These are phyloP conservation scores for Triplophysa rosa DNA, from an alignment of 2,113 vertebrate genomes.

Conservation along the genomic window DNA sequence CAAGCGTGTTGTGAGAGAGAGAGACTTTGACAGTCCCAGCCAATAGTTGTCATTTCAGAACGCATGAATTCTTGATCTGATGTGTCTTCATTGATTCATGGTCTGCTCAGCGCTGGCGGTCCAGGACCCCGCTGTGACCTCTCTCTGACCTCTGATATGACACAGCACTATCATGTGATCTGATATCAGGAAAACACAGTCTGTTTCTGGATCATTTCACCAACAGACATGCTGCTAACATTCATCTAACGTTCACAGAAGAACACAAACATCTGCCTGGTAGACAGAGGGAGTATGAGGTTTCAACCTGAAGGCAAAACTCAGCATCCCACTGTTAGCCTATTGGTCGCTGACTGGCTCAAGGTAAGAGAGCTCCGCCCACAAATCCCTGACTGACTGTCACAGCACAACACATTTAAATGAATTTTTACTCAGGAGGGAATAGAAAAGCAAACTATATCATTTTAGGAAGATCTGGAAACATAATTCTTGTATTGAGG, in stretches of 20 bases:
- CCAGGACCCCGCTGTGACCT: constrained; percentile 70
- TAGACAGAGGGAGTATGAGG: too few species aligned
- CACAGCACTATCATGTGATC: constrained; percentile 61
- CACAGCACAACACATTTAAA: too few species aligned
- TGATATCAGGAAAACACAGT: constrained; percentile 42
- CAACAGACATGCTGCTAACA: neutral
- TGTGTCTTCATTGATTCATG: constrained; percentile 95
- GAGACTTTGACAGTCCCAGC: constrained; percentile 70
- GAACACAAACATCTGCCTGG: neutral
- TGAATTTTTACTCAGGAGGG: too few species aligned
- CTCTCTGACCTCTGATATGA: constrained; percentile 65
- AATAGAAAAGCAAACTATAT: too few species aligned
- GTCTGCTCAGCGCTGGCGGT: constrained; percentile 79
- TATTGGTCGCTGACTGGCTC: constrained; percentile 6
- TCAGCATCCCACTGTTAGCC: too few species aligned
- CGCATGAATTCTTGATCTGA: constrained; percentile 94
- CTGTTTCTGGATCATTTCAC: neutral
- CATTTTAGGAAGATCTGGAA: neutral
- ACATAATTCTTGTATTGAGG: neutral
- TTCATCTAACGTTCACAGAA: neutral
- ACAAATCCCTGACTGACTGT: too few species aligned
- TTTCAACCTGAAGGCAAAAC: too few species aligned
- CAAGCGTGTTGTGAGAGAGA: neutral
- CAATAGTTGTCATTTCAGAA: constrained; percentile 89
- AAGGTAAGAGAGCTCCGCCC: neutral